Conservation (phyloP, 2,888 invertebrate genomes). For the Cotesia congregata region DNA sequence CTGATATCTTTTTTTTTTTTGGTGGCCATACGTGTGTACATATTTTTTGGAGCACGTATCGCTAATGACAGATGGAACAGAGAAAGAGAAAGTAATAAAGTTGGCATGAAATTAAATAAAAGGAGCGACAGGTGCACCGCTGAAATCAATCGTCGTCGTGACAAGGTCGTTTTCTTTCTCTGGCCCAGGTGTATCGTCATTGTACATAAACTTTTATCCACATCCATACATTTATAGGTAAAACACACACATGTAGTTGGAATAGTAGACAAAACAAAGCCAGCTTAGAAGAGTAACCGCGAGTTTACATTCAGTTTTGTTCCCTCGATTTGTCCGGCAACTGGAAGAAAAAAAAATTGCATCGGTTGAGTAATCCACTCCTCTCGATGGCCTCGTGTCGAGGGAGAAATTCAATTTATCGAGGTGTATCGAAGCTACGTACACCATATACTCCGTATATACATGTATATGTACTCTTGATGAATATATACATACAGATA, state of each 20-base stretch:
- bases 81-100: constrained; percentile 14
- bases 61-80: not conserved
- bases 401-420: constrained; percentile 33
- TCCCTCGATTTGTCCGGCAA: constrained; percentile 7
- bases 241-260: not conserved
- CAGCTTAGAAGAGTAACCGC: not conserved
- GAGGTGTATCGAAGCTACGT: constrained; percentile 27
- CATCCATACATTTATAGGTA: not conserved
- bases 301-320: constrained; percentile 28
- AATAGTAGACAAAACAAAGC: constrained; percentile 28
- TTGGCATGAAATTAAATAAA: constrained; percentile 9
- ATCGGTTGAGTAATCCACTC: constrained; percentile 21
- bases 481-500: not conserved
- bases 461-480: not conserved
- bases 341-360: constrained; percentile 11
- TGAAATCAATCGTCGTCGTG: constrained; percentile 20
- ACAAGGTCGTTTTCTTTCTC: constrained; percentile 14
- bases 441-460: not conserved
- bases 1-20: not conserved
- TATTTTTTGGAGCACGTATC: not conserved
- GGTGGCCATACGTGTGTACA: no score
- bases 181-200: constrained; percentile 26
- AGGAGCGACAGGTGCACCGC: constrained; percentile 28
- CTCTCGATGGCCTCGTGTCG: constrained; percentile 4
- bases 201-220: not conserved